Percentiles rank a stretch among this genome's conserved stretches.
These are phyloP conservation scores for Artibeus lituratus DNA, from an alignment of 2,797 vertebrate species.

Conservation along the genomic window DNA sequence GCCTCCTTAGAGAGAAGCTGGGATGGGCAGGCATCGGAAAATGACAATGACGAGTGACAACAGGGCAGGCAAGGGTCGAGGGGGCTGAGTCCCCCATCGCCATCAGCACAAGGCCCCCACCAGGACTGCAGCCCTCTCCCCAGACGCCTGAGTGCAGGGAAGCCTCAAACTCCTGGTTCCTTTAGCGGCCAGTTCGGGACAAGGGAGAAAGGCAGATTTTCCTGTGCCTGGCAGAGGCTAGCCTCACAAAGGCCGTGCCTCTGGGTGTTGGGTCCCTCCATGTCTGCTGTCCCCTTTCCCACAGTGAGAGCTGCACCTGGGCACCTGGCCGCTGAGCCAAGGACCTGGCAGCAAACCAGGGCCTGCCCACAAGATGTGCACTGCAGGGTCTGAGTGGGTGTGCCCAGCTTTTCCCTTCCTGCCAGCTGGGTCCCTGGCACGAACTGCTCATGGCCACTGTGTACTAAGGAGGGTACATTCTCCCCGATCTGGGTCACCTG, in stretches of 20 bases:
- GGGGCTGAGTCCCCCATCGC: neutral
- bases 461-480: neutral
- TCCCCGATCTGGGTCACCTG: neutral
- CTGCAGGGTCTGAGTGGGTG: neutral
- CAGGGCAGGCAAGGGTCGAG: neutral
- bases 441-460: rapidly evolving
- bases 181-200: neutral
- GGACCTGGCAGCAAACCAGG: neutral
- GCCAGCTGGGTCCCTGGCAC: neutral
- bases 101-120: neutral
- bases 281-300: neutral
- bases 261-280: neutral
- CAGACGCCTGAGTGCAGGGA: neutral
- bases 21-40: neutral
- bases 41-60: neutral
- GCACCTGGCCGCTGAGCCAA: neutral
- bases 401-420: neutral
- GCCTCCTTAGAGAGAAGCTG: neutral
- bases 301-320: neutral
- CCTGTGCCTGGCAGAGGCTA: neutral
- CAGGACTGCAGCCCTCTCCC: neutral
- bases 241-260: neutral
- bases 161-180: neutral
- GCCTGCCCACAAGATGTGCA: neutral
- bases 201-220: neutral